A percentile compares a stretch with the other conserved stretches of the same genome.
phyloP scores from a whole-genome alignment of 2,888 invertebrate genomes.

The Melanchra persicariae region DNA sequence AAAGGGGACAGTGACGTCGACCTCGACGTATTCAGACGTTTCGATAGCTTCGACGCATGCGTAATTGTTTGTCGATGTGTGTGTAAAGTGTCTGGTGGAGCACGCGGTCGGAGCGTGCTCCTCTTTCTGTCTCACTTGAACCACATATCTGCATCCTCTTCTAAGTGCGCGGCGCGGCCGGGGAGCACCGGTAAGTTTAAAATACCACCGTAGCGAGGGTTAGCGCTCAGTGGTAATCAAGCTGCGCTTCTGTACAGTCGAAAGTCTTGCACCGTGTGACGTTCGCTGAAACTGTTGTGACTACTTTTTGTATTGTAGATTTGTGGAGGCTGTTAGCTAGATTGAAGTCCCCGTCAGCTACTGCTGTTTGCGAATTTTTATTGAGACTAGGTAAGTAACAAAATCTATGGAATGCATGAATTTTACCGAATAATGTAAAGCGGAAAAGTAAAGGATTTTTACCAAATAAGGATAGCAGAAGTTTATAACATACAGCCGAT shows the following conservation, averaged over 20 bases:
- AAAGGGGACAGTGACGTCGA: slow-evolving; percentile 85
- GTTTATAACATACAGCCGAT: slow-evolving; percentile 37
- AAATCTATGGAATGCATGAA: slow-evolving; percentile 59
- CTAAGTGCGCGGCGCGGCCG: slow-evolving; percentile 69
- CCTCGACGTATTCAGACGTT: slow-evolving; percentile 81
- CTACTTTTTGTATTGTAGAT: slow-evolving; percentile 81
- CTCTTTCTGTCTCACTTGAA: slow-evolving; percentile 78
- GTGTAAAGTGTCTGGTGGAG: slow-evolving; percentile 80
- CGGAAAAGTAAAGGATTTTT: slow-evolving; percentile 49
- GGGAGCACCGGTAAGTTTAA: slow-evolving; percentile 87
- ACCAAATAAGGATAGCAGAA: slow-evolving; percentile 51
- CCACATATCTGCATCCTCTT: slow-evolving; percentile 76
- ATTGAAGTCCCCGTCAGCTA: slow-evolving; percentile 66
- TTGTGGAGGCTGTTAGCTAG: slow-evolving; percentile 70
- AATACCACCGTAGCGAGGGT: slow-evolving; percentile 82
- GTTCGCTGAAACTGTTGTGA: slow-evolving; percentile 77
- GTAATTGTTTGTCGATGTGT: slow-evolving; percentile 81
- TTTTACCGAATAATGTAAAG: slow-evolving; percentile 46
- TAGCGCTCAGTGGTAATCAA: slow-evolving; percentile 86
- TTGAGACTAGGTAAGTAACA: slow-evolving; percentile 78
- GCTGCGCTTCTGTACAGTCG: slow-evolving; percentile 79
- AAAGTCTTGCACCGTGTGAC: slow-evolving; percentile 70
- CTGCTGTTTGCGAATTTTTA: slow-evolving; percentile 71
- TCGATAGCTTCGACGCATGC: slow-evolving; percentile 85
- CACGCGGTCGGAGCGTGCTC: slow-evolving; percentile 86